Percentiles rank a stretch among this genome's conserved stretches.
These are phyloP conservation scores for Enchytraeus crypticus DNA, from an alignment of 2,888 invertebrate genomes.

Conservation along the genomic window DNA sequence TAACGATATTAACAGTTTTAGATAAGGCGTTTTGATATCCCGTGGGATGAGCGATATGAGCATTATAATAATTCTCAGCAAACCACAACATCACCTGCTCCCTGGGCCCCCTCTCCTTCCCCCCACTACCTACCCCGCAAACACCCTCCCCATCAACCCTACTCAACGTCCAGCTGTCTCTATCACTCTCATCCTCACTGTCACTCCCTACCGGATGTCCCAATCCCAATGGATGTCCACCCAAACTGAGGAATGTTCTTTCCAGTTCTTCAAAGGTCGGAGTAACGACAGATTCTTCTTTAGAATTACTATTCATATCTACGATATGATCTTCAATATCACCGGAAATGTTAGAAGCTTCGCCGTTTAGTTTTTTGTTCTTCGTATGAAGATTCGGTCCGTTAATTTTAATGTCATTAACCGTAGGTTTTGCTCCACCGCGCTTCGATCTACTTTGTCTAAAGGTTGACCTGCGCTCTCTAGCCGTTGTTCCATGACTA, in stretches of 20 bases:
- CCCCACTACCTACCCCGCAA: constrained; percentile 31
- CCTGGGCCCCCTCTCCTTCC: constrained; percentile 27
- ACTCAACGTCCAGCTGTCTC: no score
- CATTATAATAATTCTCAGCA: constrained; percentile 85
- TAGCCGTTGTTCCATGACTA: no score
- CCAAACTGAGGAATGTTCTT: background rate
- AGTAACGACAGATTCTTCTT: background rate
- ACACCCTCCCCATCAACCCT: constrained; percentile 29
- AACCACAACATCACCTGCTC: constrained; percentile 57
- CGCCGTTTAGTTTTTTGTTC: no score
- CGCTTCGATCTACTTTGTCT: no score
- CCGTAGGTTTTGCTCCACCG: no score
- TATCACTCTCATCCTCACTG: constrained; percentile 51
- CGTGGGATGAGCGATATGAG: constrained; percentile 55
- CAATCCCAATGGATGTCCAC: no score
- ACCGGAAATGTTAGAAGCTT: no score
- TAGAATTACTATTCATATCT: constrained; percentile 15
- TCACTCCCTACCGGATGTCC: no score
- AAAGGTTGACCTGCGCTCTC: no score
- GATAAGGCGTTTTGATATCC: constrained; percentile 38
- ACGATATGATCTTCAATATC: no score
- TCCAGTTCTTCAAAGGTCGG: constrained; percentile 10
- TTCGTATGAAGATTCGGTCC: no score
- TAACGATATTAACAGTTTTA: constrained; percentile 36
- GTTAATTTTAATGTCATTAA: no score